These are phyloP conservation scores for Megastigmus dorsalis DNA, from an alignment of 2,888 invertebrate genomes.

Conservation along the genomic window DNA sequence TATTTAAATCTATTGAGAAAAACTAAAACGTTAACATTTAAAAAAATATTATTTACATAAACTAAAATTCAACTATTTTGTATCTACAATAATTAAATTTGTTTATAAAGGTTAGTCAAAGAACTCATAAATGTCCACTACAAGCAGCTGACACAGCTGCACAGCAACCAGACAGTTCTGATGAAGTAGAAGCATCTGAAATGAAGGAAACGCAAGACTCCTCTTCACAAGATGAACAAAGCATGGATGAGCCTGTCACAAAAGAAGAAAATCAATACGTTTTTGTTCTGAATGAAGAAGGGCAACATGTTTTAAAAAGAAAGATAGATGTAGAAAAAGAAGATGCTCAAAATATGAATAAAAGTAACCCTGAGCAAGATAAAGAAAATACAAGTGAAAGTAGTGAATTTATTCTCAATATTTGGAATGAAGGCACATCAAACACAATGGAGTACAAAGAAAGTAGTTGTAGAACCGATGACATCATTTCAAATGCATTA, in stretches of 20 bases:
- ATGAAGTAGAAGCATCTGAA: slow-evolving; percentile 60
- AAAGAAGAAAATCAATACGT: slow-evolving; percentile 68
- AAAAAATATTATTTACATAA: slow-evolving; percentile 11
- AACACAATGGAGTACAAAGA: slow-evolving; percentile 33
- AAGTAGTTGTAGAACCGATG: neutral
- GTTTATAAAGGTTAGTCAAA: slow-evolving; percentile 82
- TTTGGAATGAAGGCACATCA: slow-evolving; percentile 36
- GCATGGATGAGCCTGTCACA: slow-evolving; percentile 26
- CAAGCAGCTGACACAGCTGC: slow-evolving; percentile 79
- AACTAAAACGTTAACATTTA: too few relatives aligned
- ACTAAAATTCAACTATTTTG: neutral
- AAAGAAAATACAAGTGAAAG: slow-evolving; percentile 40
- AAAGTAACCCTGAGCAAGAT: neutral
- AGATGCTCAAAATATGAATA: slow-evolving; percentile 25
- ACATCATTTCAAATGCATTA: neutral
- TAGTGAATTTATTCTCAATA: slow-evolving; percentile 26
- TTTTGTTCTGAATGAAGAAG: slow-evolving; percentile 66
- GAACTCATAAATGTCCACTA: slow-evolving; percentile 86
- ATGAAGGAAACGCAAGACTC: slow-evolving; percentile 50
- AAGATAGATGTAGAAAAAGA: slow-evolving; percentile 59
- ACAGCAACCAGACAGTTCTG: slow-evolving; percentile 67
- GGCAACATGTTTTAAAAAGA: slow-evolving; percentile 66
- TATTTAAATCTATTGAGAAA: too few relatives aligned
- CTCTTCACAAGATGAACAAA: slow-evolving; percentile 54
- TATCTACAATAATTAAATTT: neutral